Conservation (phyloP, 1,140 invertebrate genomes). For the Planococcus citri region DNA sequence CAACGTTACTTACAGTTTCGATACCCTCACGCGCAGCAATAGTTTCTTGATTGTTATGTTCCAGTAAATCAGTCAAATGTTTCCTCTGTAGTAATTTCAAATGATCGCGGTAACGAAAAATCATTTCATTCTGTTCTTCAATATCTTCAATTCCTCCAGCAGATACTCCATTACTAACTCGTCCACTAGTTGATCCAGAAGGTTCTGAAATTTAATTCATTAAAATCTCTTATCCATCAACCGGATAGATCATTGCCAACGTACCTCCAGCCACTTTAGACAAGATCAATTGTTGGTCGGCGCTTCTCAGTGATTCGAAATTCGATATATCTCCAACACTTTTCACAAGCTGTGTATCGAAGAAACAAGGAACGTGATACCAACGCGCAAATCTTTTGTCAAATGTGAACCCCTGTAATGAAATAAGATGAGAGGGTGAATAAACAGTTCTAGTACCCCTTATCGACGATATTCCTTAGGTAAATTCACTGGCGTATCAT, state of each 20-base stretch:
- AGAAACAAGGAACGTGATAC: slow-evolving; percentile 86
- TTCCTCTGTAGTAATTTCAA: slow-evolving; percentile 41
- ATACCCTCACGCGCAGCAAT: slow-evolving; percentile 45
- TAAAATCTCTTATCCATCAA: too few relatives aligned
- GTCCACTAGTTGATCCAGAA: not conserved
- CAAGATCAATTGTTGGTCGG: slow-evolving; percentile 75
- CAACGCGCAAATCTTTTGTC: slow-evolving; percentile 83
- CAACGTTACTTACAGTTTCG: slow-evolving; percentile 14
- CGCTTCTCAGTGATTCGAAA: slow-evolving; percentile 68
- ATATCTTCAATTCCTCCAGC: slow-evolving; percentile 30
- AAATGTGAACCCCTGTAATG: slow-evolving; percentile 66
- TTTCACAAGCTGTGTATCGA: slow-evolving; percentile 61
- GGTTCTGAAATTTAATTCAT: not conserved
- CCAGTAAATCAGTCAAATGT: slow-evolving; percentile 50
- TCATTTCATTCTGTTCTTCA: slow-evolving; percentile 68
- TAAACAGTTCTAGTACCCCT: too few relatives aligned
- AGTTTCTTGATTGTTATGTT: slow-evolving; percentile 57
- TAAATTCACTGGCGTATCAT: too few relatives aligned
- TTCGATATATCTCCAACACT: slow-evolving; percentile 65
- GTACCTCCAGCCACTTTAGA: slow-evolving; percentile 47
- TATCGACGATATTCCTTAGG: too few relatives aligned
- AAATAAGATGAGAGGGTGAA: too few relatives aligned
- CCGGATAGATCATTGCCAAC: too few relatives aligned
- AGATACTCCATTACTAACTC: slow-evolving; percentile 23
- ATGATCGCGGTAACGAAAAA: slow-evolving; percentile 55